phyloP scores from a whole-genome alignment of 2,888 invertebrate species.

The Idaea biselata region DNA sequence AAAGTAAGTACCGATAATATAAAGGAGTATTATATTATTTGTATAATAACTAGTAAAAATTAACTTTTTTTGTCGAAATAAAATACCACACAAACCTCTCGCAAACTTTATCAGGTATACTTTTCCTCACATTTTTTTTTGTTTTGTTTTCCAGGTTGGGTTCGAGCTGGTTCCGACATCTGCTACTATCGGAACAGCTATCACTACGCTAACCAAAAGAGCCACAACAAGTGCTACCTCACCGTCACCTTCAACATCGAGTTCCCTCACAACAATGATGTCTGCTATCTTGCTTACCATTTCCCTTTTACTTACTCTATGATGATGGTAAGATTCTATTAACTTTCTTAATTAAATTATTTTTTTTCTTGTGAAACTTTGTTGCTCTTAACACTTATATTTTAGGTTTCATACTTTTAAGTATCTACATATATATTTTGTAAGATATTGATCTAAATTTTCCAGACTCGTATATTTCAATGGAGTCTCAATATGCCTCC shows the following conservation, averaged over 20 bases:
- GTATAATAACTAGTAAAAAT: too few relatives aligned
- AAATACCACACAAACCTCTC: too few relatives aligned
- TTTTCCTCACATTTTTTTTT: too few relatives aligned
- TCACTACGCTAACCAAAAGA: slow-evolving; percentile 79
- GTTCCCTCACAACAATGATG: slow-evolving; percentile 87
- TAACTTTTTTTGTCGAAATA: too few relatives aligned
- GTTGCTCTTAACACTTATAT: too few relatives aligned
- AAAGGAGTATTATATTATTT: too few relatives aligned
- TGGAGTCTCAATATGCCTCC: slow-evolving; percentile 73
- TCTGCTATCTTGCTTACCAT: slow-evolving; percentile 93
- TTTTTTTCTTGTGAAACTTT: slow-evolving; percentile 11
- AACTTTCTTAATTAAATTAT: background rate
- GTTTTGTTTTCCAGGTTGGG: slow-evolving; percentile 84
- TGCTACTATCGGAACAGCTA: slow-evolving; percentile 91
- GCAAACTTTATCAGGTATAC: too few relatives aligned
- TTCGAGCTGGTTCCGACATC: slow-evolving; percentile 86
- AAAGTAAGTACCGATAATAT: too few relatives aligned
- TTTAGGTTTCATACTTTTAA: too few relatives aligned
- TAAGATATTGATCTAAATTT: slow-evolving; percentile 10
- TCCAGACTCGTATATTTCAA: slow-evolving; percentile 83
- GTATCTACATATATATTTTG: too few relatives aligned
- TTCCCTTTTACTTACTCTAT: slow-evolving; percentile 92
- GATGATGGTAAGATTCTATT: slow-evolving; percentile 79
- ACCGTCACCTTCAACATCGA: slow-evolving; percentile 89
- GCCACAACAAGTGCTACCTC: slow-evolving; percentile 82